phyloP scores from a whole-genome alignment of 2,113 vertebrate species.

The Cnemophilus loriae region DNA sequence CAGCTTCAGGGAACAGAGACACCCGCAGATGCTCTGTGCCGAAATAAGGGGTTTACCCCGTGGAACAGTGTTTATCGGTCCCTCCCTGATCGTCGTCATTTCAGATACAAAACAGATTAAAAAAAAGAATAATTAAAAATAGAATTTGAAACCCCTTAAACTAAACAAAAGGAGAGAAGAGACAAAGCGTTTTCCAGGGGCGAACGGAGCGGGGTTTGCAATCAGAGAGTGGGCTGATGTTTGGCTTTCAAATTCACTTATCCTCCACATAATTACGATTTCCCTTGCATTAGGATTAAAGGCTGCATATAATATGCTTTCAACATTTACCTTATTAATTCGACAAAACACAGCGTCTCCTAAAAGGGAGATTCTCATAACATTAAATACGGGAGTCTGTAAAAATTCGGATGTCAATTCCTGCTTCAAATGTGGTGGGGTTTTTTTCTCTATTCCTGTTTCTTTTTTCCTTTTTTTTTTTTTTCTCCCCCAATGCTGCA shows the following conservation, averaged over 20 bases:
- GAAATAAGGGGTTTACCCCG: neutral
- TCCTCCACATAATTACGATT: conserved; percentile 46
- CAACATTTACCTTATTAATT: conserved; percentile 61
- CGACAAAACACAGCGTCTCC: conserved; percentile 18
- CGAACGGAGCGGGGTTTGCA: neutral
- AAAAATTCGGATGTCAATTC: conserved; percentile 26
- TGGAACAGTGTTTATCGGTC: neutral
- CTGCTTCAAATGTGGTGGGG: neutral
- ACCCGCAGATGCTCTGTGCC: neutral
- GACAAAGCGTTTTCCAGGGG: conserved; percentile 28
- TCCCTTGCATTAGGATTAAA: conserved; percentile 65
- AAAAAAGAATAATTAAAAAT: neutral
- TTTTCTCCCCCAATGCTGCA: neutral
- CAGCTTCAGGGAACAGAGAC: neutral
- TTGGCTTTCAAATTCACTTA: conserved; percentile 52
- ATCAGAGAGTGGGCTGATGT: conserved; percentile 17
- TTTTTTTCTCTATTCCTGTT: neutral
- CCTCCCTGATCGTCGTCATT: neutral
- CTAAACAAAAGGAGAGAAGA: conserved; percentile 4
- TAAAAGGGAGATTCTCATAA: conserved; percentile 6
- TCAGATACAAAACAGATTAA: neutral
- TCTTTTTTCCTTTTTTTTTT: neutral
- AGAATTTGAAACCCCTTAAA: neutral
- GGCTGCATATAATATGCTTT: conserved; percentile 48
- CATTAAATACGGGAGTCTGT: conserved; percentile 3